Percentiles rank a stretch among this genome's conserved stretches.
Evolutionary conservation across 1,140 invertebrate species (phyloP).

Genomic region (Cydia fagiglandana): DNA sequence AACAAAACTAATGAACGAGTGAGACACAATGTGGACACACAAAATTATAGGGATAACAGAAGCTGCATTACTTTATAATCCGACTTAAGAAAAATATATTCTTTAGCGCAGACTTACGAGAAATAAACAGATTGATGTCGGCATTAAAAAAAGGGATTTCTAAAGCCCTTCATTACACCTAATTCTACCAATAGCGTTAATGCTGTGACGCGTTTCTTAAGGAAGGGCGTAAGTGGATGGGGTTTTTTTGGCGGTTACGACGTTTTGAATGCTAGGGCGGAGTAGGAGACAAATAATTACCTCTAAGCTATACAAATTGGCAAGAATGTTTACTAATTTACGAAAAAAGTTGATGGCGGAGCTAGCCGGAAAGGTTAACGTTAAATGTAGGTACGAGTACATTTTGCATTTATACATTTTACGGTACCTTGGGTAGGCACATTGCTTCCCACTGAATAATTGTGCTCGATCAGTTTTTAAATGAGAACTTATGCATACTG

Average conservation of each 20-base stretch:
- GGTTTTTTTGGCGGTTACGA: background rate
- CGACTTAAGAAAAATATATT: conserved; percentile 15
- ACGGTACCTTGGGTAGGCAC: no score
- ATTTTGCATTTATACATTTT: no score
- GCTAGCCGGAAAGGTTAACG: background rate
- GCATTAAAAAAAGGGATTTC: conserved; percentile 12
- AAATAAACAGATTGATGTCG: conserved; percentile 31
- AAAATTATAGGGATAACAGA: background rate
- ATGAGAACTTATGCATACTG: no score
- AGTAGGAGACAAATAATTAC: conserved; percentile 71
- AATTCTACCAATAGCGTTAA: conserved; percentile 32
- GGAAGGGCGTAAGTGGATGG: background rate
- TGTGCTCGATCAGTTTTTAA: no score
- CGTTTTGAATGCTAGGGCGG: background rate
- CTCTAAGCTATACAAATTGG: conserved; percentile 73
- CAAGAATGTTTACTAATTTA: conserved; percentile 75
- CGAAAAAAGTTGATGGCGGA: conserved; percentile 52
- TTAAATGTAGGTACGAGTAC: no score
- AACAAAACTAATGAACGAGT: no score
- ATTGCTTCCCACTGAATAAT: no score
- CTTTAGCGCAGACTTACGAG: conserved; percentile 19
- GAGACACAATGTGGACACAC: no score
- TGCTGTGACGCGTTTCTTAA: background rate
- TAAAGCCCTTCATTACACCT: conserved; percentile 24
- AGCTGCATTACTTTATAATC: background rate